These are phyloP conservation scores for Ramazzottius varieornatus DNA, from an alignment of 2,888 invertebrate species.

Conservation along the genomic window DNA sequence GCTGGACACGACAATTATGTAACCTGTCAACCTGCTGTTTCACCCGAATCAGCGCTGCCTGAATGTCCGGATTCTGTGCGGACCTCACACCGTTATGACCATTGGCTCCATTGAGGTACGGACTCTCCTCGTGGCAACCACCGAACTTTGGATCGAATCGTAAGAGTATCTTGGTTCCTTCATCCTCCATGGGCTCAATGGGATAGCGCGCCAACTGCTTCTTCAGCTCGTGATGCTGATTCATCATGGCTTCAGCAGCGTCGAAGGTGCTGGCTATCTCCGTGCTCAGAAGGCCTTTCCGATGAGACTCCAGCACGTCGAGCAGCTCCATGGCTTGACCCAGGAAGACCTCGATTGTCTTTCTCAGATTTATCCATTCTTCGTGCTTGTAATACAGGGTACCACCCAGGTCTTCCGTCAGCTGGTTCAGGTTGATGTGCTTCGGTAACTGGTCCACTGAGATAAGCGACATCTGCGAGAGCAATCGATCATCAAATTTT, in stretches of 20 bases:
- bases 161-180: neutral
- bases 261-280: neutral
- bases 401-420: constrained; percentile 65
- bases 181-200: neutral
- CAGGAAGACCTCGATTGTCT: constrained; percentile 24
- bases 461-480: constrained; percentile 67
- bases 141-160: neutral
- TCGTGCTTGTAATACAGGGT: constrained; percentile 77
- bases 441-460: constrained; percentile 77
- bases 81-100: neutral
- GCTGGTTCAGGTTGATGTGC: constrained; percentile 67
- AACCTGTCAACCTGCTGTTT: neutral
- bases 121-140: neutral
- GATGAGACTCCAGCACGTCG: neutral
- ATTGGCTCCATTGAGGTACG: neutral
- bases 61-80: neutral
- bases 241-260: neutral
- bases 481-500: constrained; percentile 8
- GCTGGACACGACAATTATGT: neutral
- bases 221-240: neutral
- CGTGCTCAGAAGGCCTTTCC: neutral
- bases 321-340: neutral
- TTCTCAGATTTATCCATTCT: constrained; percentile 79
- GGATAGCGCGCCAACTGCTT: neutral
- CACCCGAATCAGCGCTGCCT: neutral